Conservation (phyloP, 2,797 vertebrate species). For the Poliocrania exsul region DNA sequence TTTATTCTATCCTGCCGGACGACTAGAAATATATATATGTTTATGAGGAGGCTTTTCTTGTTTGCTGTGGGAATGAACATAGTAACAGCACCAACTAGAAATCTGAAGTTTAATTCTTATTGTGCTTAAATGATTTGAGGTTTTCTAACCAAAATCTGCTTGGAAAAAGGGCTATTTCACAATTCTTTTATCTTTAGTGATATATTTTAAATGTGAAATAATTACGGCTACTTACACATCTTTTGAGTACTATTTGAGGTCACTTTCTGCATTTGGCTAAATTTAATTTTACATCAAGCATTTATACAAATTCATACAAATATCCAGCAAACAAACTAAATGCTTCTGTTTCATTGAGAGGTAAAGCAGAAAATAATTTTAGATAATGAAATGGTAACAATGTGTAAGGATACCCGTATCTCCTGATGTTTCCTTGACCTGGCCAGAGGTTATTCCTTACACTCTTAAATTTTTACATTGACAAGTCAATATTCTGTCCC, state of each 20-base stretch:
- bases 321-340: not conserved
- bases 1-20: not conserved
- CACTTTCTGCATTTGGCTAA: not conserved
- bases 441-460: not conserved
- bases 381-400: not conserved
- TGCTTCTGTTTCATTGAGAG: not conserved
- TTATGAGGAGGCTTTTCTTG: not conserved
- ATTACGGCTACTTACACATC: not conserved
- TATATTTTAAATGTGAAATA: not conserved
- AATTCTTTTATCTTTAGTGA: not conserved
- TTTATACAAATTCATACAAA: not conserved
- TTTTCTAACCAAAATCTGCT: not conserved
- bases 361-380: not conserved
- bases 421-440: not conserved
- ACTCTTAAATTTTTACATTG: not conserved
- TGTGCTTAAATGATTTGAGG: not conserved
- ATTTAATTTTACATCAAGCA: not conserved
- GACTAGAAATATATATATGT: not conserved
- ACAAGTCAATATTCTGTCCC: not conserved
- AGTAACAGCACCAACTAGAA: not conserved
- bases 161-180: not conserved
- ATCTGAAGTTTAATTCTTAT: not conserved
- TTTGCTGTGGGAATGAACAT: not conserved
- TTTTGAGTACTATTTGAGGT: not conserved
- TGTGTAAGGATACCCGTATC: not conserved